Evolutionary conservation across 2,888 invertebrate genomes (phyloP).

Genomic region (Trichogramma evanescens): DNA sequence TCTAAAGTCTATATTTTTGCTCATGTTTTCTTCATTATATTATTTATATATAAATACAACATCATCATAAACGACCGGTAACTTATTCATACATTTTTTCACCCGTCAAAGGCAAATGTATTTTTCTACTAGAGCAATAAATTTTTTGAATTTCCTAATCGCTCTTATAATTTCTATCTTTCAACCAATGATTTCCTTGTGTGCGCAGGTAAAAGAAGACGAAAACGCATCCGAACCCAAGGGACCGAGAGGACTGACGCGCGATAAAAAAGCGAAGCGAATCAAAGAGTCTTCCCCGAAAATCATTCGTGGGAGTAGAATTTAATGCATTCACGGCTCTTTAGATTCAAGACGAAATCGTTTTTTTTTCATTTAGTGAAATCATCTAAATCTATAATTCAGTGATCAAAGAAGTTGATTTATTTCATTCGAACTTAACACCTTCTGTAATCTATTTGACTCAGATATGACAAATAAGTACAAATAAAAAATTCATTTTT

Average conservation of each 20-base stretch:
- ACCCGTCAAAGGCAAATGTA: constrained; percentile 2
- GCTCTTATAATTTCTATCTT: constrained; percentile 9
- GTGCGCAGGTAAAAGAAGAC: constrained; percentile 39
- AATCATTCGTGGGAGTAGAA: constrained; percentile 30
- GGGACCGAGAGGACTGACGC: constrained; percentile 15
- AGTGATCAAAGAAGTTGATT: too few relatives aligned
- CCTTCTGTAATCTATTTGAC: too few relatives aligned
- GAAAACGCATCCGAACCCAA: constrained; percentile 32
- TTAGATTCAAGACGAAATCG: too few relatives aligned
- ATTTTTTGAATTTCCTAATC: constrained; percentile 1
- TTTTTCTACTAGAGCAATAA: constrained; percentile 6
- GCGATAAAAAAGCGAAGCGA: constrained; percentile 16
- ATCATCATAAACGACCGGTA: not conserved
- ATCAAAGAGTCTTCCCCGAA: constrained; percentile 33
- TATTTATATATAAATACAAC: too few relatives aligned
- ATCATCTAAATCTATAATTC: too few relatives aligned
- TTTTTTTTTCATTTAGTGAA: too few relatives aligned
- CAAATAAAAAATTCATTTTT: too few relatives aligned
- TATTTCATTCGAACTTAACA: too few relatives aligned
- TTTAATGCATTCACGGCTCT: not conserved
- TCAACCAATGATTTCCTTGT: constrained; percentile 33
- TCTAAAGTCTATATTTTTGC: too few relatives aligned
- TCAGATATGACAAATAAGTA: too few relatives aligned
- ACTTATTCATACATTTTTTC: not conserved
- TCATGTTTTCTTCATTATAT: too few relatives aligned